phyloP scores from a whole-genome alignment of 2,113 vertebrate genomes.

The Alethe diademata region DNA sequence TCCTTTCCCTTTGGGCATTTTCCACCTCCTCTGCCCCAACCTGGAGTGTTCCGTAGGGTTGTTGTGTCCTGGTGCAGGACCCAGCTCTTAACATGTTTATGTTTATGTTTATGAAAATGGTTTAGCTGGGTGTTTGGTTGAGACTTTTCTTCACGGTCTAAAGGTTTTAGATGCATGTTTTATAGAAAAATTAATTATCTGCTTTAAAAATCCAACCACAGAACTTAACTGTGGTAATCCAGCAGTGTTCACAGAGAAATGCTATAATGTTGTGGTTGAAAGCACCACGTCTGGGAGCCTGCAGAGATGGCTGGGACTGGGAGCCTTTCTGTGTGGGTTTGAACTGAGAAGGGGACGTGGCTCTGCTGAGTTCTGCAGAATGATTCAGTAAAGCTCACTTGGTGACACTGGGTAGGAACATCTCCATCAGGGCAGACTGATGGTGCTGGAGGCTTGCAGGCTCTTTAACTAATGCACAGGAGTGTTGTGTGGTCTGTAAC shows the following conservation, averaged over 20 bases:
- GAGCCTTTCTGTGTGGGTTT: background rate
- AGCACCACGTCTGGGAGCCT: background rate
- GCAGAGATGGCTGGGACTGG: background rate
- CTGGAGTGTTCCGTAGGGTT: background rate
- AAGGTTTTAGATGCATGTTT: background rate
- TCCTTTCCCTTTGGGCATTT: background rate
- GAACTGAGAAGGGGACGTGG: background rate
- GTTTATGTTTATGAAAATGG: background rate
- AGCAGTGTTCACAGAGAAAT: background rate
- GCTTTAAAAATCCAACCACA: background rate
- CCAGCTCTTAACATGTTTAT: background rate
- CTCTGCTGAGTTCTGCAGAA: background rate
- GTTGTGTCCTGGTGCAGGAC: background rate
- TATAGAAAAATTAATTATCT: conserved; percentile 18
- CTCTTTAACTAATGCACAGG: background rate
- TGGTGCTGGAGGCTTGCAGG: background rate
- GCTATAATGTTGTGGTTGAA: background rate
- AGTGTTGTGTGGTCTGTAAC: background rate
- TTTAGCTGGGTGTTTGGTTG: background rate
- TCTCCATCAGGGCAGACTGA: background rate
- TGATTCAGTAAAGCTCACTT: background rate
- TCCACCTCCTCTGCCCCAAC: background rate
- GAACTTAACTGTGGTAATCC: background rate
- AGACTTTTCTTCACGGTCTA: background rate
- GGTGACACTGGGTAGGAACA: background rate